Percentiles rank a stretch among this genome's conserved stretches.
These are phyloP conservation scores for Enteromius viviparus DNA, from an alignment of 2,797 vertebrate species.

Conservation along the genomic window DNA sequence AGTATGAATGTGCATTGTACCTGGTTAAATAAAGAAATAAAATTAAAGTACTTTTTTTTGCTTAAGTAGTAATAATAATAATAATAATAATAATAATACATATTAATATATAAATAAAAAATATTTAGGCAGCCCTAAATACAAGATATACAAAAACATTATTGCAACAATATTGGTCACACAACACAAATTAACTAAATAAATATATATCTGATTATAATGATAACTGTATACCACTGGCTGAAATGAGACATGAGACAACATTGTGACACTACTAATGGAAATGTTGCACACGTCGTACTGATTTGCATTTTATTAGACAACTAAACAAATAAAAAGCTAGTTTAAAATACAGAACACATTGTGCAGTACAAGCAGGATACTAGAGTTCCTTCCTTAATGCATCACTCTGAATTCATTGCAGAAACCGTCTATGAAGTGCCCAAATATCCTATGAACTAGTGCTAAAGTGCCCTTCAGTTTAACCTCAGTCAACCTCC, in stretches of 20 bases:
- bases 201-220: background rate
- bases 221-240: background rate
- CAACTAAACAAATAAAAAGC: background rate
- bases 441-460: background rate
- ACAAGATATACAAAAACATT: background rate
- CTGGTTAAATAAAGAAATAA: too few species aligned
- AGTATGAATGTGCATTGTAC: too few species aligned
- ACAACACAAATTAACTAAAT: background rate
- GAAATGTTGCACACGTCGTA: background rate
- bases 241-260: background rate
- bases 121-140: background rate
- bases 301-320: background rate
- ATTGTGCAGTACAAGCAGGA: background rate
- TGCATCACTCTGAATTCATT: background rate
- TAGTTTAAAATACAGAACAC: background rate
- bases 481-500: constrained; percentile 50
- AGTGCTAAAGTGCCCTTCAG: background rate
- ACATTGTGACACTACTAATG: too few species aligned
- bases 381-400: background rate
- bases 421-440: background rate
- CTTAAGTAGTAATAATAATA: too few species aligned
- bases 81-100: too few species aligned
- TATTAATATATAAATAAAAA: background rate
- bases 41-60: too few species aligned
- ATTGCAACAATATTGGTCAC: background rate